Evolutionary conservation across 1,140 invertebrate species (phyloP).

Genomic region (Ephestia elutella): DNA sequence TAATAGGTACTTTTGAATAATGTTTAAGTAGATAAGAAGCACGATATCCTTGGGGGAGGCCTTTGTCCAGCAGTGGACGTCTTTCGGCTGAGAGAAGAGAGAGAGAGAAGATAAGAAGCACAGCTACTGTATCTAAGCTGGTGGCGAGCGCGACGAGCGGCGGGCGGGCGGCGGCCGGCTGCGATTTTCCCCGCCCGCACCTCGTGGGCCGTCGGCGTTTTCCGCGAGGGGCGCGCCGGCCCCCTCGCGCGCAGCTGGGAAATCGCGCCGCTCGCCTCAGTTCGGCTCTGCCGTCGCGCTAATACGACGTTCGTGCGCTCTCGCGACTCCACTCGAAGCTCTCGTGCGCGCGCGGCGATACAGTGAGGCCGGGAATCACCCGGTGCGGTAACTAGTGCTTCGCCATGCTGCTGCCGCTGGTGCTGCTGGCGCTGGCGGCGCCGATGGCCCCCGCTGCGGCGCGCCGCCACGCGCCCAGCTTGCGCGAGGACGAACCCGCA

Average conservation of each 20-base stretch:
- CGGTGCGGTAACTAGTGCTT: conserved; percentile 39
- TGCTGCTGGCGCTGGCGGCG: conserved; percentile 49
- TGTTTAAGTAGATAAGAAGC: too few species aligned
- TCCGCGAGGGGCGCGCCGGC: conserved; percentile 56
- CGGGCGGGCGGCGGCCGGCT: conserved; percentile 46
- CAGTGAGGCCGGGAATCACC: conserved; percentile 53
- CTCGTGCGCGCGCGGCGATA: conserved; percentile 49
- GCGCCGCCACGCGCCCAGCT: conserved; percentile 57
- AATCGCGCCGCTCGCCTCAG: conserved; percentile 63
- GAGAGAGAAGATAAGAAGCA: too few species aligned
- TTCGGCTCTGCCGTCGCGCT: conserved; percentile 55
- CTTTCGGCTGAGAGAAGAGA: too few species aligned
- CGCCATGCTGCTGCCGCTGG: conserved; percentile 50
- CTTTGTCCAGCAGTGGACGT: too few species aligned
- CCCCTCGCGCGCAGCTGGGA: conserved; percentile 57
- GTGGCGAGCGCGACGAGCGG: neutral
- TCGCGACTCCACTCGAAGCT: conserved; percentile 39
- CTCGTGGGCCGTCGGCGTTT: conserved; percentile 47
- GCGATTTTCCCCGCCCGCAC: conserved; percentile 65
- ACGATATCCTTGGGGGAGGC: too few species aligned
- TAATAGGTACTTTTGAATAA: too few species aligned
- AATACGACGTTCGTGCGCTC: conserved; percentile 52
- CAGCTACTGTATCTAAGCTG: too few species aligned
- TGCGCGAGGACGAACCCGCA: conserved; percentile 65
- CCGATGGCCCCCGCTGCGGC: conserved; percentile 42